A percentile compares a stretch with the other conserved stretches of the same genome.
Conservation (phyloP, 2,797 vertebrate genomes). For the Danio kyathit region DNA sequence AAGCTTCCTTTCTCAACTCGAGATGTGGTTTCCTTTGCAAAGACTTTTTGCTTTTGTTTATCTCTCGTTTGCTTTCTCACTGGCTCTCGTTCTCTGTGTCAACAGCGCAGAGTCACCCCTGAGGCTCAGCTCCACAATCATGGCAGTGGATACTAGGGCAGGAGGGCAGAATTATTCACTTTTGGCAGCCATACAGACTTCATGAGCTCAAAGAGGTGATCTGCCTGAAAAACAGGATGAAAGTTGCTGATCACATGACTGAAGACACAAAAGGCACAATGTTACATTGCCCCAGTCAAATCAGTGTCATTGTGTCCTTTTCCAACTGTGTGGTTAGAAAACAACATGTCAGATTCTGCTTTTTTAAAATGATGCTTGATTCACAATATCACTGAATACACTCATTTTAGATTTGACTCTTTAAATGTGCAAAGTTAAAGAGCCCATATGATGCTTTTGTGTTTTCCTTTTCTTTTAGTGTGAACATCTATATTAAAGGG, state of each 20-base stretch:
- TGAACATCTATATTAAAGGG: no score
- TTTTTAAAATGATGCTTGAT: not conserved
- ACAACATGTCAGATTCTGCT: not conserved
- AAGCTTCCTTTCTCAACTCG: constrained; percentile 17
- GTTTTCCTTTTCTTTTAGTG: no score
- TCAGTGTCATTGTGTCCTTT: not conserved
- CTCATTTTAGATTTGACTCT: not conserved
- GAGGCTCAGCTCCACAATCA: constrained; percentile 9
- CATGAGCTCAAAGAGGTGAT: constrained; percentile 24
- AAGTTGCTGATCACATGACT: constrained; percentile 37
- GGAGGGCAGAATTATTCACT: constrained; percentile 11
- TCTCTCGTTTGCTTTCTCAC: not conserved
- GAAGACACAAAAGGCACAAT: constrained; percentile 13
- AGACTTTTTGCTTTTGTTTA: constrained; percentile 1
- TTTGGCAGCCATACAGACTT: not conserved
- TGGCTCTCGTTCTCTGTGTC: not conserved
- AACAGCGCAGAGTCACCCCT: not conserved
- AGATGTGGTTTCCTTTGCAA: not conserved
- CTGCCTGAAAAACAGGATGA: constrained; percentile 45
- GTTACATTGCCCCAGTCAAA: not conserved
- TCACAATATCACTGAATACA: not conserved
- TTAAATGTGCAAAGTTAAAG: not conserved
- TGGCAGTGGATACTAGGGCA: constrained; percentile 30
- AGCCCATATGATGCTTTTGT: not conserved
- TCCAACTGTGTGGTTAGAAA: constrained; percentile 14